A percentile compares a stretch with the other conserved stretches of the same genome.
Conservation (phyloP, 1,140 invertebrate species). For the Capitella teleta region DNA sequence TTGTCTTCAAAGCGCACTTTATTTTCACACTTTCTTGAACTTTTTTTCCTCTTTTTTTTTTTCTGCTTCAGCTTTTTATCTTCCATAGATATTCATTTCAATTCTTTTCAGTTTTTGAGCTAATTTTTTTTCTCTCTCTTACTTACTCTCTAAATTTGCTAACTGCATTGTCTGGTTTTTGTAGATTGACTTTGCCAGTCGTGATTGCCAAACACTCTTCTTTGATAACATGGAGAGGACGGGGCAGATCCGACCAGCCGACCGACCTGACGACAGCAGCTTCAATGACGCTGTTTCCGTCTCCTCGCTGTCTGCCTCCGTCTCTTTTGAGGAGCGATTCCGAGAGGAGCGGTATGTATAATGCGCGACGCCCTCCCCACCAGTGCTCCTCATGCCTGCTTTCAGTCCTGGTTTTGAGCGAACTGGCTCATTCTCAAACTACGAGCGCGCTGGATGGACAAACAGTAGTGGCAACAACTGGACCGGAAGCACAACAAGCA, state of each 20-base stretch:
- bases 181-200: conserved; percentile 90
- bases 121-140: too few species aligned
- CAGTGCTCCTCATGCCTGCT: not conserved
- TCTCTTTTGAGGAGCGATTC: not conserved
- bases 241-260: conserved; percentile 39
- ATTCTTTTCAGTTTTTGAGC: too few species aligned
- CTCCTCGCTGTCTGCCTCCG: not conserved
- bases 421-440: too few species aligned
- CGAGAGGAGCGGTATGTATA: not conserved
- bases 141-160: too few species aligned
- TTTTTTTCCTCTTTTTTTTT: not conserved
- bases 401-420: conserved; percentile 7
- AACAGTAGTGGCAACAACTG: too few species aligned
- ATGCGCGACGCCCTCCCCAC: not conserved
- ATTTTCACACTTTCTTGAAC: too few species aligned
- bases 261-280: conserved; percentile 44
- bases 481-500: too few species aligned
- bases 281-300: not conserved
- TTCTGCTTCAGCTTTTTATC: not conserved
- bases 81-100: too few species aligned
- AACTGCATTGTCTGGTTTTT: conserved; percentile 11
- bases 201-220: conserved; percentile 73
- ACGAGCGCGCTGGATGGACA: too few species aligned
- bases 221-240: conserved; percentile 71
- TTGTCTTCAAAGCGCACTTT: too few species aligned